Conservation (phyloP, 2,113 vertebrate species). For the Mobula birostris region DNA sequence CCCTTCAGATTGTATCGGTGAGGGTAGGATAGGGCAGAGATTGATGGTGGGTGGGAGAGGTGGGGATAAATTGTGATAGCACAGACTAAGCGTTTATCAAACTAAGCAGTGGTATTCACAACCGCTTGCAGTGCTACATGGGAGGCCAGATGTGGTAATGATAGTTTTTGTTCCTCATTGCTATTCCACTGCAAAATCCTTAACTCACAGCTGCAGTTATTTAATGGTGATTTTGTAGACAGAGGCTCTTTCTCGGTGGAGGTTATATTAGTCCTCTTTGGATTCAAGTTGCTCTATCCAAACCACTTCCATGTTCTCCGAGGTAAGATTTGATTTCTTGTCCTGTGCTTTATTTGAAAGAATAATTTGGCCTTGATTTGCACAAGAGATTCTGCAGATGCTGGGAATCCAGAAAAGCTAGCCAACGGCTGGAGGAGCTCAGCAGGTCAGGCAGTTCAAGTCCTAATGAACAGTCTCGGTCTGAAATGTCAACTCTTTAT, state of each 20-base stretch:
- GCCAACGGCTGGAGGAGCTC: too few relatives aligned
- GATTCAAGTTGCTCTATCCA: slow-evolving; percentile 86
- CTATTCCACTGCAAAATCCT: background rate
- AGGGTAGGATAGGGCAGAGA: background rate
- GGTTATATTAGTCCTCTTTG: slow-evolving; percentile 86
- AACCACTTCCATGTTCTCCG: slow-evolving; percentile 79
- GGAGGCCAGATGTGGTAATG: background rate
- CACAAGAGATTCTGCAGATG: too few relatives aligned
- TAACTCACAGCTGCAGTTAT: slow-evolving; percentile 60
- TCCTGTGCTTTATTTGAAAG: background rate
- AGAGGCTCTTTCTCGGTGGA: slow-evolving; percentile 87
- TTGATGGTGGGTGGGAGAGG: background rate
- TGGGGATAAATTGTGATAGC: too few relatives aligned
- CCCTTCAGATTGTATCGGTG: too few relatives aligned
- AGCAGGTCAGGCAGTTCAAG: too few relatives aligned
- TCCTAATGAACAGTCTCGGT: too few relatives aligned
- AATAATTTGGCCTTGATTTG: background rate
- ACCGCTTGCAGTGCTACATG: too few relatives aligned
- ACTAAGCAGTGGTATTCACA: background rate
- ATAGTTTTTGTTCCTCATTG: background rate
- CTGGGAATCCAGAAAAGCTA: too few relatives aligned
- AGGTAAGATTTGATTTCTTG: slow-evolving; percentile 55
- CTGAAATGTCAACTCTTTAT: too few relatives aligned
- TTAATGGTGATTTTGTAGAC: slow-evolving; percentile 91
- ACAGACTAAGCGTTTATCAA: background rate